Evolutionary conservation across 1,140 invertebrate species (phyloP).

Genomic region (Harpegnathos saltator): DNA sequence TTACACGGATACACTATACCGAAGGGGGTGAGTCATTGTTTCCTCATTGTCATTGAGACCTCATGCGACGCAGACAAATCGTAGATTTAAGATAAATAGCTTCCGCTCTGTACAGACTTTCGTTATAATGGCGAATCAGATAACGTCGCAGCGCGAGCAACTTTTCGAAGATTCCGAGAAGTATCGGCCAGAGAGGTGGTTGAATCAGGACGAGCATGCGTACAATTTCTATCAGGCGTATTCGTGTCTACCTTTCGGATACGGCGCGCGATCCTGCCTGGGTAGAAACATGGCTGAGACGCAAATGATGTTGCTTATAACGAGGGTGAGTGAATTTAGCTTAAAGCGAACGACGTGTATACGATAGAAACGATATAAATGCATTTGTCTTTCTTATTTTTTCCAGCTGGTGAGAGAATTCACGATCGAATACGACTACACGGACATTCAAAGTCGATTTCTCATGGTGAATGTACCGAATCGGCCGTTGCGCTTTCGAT

Average conservation of each 20-base stretch:
- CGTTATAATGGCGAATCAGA: constrained; percentile 90
- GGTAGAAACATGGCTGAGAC: constrained; percentile 87
- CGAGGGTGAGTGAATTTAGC: constrained; percentile 84
- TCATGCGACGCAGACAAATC: not conserved
- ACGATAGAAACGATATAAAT: not conserved
- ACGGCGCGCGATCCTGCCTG: constrained; percentile 87
- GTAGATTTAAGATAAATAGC: constrained; percentile 31
- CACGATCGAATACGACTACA: constrained; percentile 89
- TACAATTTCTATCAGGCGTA: constrained; percentile 74
- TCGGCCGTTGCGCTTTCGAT: constrained; percentile 88
- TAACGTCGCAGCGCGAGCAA: constrained; percentile 88
- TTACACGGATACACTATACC: constrained; percentile 90
- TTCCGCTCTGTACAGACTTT: constrained; percentile 86
- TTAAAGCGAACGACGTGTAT: no score
- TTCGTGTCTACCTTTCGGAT: constrained; percentile 87
- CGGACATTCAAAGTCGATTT: constrained; percentile 87
- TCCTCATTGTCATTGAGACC: constrained; percentile 9
- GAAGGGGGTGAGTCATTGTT: constrained; percentile 86
- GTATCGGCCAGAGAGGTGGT: constrained; percentile 91
- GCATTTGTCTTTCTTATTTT: not conserved
- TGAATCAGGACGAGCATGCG: constrained; percentile 76
- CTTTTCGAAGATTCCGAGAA: constrained; percentile 90
- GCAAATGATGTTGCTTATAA: constrained; percentile 86
- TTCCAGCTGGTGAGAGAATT: constrained; percentile 87
- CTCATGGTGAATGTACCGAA: constrained; percentile 87